Base-by-base conservation (phyloP, 2,888 invertebrate genomes). In the Byasa hedistus region DNA sequence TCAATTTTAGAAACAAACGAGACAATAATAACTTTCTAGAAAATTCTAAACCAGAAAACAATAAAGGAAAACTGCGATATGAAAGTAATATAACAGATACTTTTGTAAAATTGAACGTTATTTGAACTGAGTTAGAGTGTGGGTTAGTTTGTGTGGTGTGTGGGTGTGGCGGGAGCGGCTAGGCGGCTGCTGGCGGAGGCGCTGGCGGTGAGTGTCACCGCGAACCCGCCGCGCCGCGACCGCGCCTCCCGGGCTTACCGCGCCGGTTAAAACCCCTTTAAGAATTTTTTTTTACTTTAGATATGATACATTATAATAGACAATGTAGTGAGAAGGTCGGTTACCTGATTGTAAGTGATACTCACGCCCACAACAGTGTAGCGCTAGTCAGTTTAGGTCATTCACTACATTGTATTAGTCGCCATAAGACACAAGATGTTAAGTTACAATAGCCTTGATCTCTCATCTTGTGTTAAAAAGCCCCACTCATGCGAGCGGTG, bases 181-280 rank as follows among this genome's bases (percentile, higher is more conserved):
- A 76, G 73, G 77, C 76, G 74, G 73, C 69, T 71, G 76, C 54
- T 69, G 64, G 71, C 67, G 72, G 63, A 69, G 69, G 73, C 32
- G 60, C 64, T 65, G 68, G 72, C 70, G 69, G 68, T 60, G 68
- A 71, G 76, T 76, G 84, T 84, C 81, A 82, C 82, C 81, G 82
- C 79, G 80, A 75, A 66, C 72, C 64, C 63, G 70, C 70, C 54
- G 68, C 80, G 73, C 85, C 83, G 69, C 86, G 86, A 3, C 87
- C 86, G 69, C 90, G 87, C 51, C 89, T 81, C 2, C 90, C 91
- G 24, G 87, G 86, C 79, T 82, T 86, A 68, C 87, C 88, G 73
- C 91, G 91, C 0, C 91, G 85, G 81, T 91, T 91, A 85, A 91
- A 91, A 36, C 91, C 91, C 73, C 91, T 91, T 75, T n/a, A 54